Evolutionary conservation across 2,888 invertebrate genomes (phyloP), one percentile per base, ranked within the genome.

Genomic region (Dryomyza anilis): DNA sequence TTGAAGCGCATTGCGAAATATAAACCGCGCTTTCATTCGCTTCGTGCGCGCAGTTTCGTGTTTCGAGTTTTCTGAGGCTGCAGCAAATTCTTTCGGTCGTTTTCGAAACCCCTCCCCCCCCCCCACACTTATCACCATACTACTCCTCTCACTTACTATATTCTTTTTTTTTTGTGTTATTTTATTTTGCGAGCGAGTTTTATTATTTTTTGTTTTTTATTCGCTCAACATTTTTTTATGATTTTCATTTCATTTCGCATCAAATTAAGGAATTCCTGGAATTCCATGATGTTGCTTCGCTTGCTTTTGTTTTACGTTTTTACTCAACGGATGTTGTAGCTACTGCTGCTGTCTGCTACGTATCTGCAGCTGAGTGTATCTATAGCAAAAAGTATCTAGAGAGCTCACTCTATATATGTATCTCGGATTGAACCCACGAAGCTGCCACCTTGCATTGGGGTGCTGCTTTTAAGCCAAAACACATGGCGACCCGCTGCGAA

Each of bases 251-350:
- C 66, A 66, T 64, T 68, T 68, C 64, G 59, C 66, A 64, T 68
- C 64, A 68, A 66, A 68, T 68, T 68, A 68, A 68, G 66, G 68
- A 68, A 68, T 68, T 68, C 68, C 68, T 39, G 58, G 68, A 66
- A 68, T 68, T 68, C 43, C 61, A 61, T 53, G 27, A 8, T 33
- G 33, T 19, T 53, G 50, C 25, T 50, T 30, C 33, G 29, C 12
- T 25, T 60, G 30, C 33, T 25, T 23, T 60, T 33, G 48, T 36
- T 60, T 60, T 60, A 33, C 30, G 48, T 66, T 61, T 66, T 36
- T 59, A 46, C 64, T 68, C n/a, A 6, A 19, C 43, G n/a, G 43
- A 43, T 43, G n/a, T 8, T n/a, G 16, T 43, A n/a, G 43, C 2
- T 43, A 6, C 16, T 16, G 8, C 4, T 43, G 43, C 4, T 16